A percentile compares a stretch with the other conserved stretches of the same genome.
These are phyloP conservation scores for Tineola bisselliella DNA, from an alignment of 2,888 invertebrate genomes.

Conservation along the genomic window DNA sequence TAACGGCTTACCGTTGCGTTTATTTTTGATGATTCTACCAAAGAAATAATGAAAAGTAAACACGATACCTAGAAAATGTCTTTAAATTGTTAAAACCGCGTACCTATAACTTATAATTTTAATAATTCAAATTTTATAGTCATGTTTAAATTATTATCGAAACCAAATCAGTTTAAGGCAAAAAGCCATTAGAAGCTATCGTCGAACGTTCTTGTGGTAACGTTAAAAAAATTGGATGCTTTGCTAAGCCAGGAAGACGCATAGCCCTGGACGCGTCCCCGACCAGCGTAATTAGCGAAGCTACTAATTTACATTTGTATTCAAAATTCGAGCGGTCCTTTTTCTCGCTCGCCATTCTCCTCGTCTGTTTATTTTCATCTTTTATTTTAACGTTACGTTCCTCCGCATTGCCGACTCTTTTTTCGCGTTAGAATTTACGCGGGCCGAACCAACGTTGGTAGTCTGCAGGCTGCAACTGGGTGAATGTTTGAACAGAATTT, in stretches of 20 bases:
- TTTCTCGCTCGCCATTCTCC: conserved; percentile 46
- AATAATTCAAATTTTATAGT: background rate
- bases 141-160: background rate
- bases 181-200: conserved; percentile 2
- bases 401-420: conserved; percentile 59
- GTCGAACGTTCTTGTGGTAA: conserved; percentile 42
- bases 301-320: conserved; percentile 71
- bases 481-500: conserved; percentile 42
- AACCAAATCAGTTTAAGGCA: background rate
- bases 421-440: conserved; percentile 63
- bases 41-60: too few species aligned
- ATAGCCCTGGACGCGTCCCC: conserved; percentile 57
- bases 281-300: conserved; percentile 65
- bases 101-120: background rate
- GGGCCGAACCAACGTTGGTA: conserved; percentile 31
- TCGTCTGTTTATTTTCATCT: conserved; percentile 67
- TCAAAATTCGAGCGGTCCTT: conserved; percentile 67
- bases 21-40: too few species aligned
- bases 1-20: too few species aligned
- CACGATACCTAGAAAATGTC: too few species aligned
- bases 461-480: conserved; percentile 28
- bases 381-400: conserved; percentile 25
- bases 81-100: too few species aligned
- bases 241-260: conserved; percentile 62
- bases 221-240: conserved; percentile 50